Base-by-base conservation (phyloP, 35 echinoderm and acorn worm genomes). In the Chiridota heheva region DNA sequence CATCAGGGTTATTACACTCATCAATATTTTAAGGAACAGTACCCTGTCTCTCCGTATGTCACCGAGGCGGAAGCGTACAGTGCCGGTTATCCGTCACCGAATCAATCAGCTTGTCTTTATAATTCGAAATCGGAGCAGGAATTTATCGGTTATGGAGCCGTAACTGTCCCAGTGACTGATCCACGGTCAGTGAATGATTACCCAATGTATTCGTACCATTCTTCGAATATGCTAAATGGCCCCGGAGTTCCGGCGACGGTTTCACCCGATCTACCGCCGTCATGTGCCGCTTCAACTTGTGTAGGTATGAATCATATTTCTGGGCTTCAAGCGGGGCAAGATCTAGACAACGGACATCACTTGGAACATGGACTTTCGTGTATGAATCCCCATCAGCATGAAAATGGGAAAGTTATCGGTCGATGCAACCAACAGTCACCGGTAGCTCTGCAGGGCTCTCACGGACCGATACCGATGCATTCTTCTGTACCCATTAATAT, bases 21-120 rank as follows among this genome's bases (percentile, higher is more conserved):
- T 29, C 65, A 69, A 24, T 78, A 78, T 31, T 78, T 60, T 38
- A 78, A 78, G 53, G 75, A 78, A 20, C 75, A 78, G 75, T 78
- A 60, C 53, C 8, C 16, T 33, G 31, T 29, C 34, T 34, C 51
- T 37, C 51, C 51, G 17, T n/a, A 22, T 10, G 48, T 10, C 48
- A 53, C 75, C 2, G 75, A 78, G 48, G 53, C 55, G 18, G 75
- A 78, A 15, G 10, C 10, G 22, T 78, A 78, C 27, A 12, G 51
- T 18, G 58, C 58, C 46, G 4, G 36, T 27, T n/a, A n/a, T n/a
- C 25, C 75, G 29, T 62, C 75, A 22, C 48, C 10, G 15, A 49
- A 78, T 25, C 75, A 78, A 42, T 78, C 75, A n/a, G 58, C 75
- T 39, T 78, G 75, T 24, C 53, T 78, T 38, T 78, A 78, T 35